Evolutionary conservation across 1,140 invertebrate species (phyloP), one percentile per base, ranked within the genome.

Genomic region (Drosophila pectinifera): DNA sequence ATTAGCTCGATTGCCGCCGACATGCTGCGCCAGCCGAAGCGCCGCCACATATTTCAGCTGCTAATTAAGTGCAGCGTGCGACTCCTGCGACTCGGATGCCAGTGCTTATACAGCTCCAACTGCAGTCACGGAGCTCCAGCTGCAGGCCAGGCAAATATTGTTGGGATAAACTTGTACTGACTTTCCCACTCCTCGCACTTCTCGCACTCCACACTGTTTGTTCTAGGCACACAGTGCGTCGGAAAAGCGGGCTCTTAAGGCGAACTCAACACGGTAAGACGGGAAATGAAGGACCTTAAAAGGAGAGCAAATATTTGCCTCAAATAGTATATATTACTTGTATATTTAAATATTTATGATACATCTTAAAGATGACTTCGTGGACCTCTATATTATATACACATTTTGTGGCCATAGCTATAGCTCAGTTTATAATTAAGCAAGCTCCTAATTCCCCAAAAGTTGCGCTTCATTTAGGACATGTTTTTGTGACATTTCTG

Each of bases 21-120:
- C 51, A 54, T 46, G 49, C 26, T 56, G 18, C 26, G 38, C 41
- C 36, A 46, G 39, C 41, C 54, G 3, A n/a, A 43, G 20, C 13
- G 24, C 34, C 28, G 58, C 48, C 48, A 46, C 65, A 83, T 69
- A 82, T 88, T 89, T 77, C 48, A 67, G 63, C 49, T 80, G 68
- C 88, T 88, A 89, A 88, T 89, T 88, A 88, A 88, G 84, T 67
- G 80, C 67, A 73, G 53, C 46, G 53, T 69, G 39, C 57, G 18
- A 62, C 62, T 74, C 41, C 48, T n/a, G n/a, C n/a, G n/a, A n/a
- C n/a, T n/a, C n/a, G n/a, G n/a, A n/a, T n/a, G n/a, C n/a, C n/a
- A n/a, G n/a, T n/a, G n/a, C n/a, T n/a, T n/a, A n/a, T n/a, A n/a
- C n/a, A 45, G 57, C 53, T 53, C 36, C 62, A 26, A 55, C 58